These are phyloP conservation scores for Seriola quinqueradiata DNA, from an alignment of 2,113 vertebrate species.

Conservation along the genomic window DNA sequence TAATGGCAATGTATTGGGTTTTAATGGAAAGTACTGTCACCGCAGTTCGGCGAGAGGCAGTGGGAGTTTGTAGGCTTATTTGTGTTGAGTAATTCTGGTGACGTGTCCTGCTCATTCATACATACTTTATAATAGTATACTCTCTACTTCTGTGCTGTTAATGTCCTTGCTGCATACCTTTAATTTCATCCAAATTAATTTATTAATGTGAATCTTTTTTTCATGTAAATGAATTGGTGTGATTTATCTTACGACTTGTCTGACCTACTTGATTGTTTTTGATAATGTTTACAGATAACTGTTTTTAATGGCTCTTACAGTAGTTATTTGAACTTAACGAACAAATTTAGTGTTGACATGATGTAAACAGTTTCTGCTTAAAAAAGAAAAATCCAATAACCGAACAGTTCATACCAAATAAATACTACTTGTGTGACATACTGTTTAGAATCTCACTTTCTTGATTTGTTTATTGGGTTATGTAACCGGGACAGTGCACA, in stretches of 20 bases:
- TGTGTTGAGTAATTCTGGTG: constrained; percentile 46
- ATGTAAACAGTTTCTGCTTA: constrained; percentile 48
- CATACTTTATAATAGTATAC: constrained; percentile 12
- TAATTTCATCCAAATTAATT: constrained; percentile 62
- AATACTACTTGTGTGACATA: constrained; percentile 54
- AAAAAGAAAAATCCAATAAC: constrained; percentile 12
- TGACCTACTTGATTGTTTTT: constrained; percentile 64
- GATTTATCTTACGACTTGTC: constrained; percentile 46
- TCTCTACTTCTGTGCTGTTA: constrained; percentile 29
- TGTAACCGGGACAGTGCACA: background rate
- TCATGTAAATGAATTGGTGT: constrained; percentile 49
- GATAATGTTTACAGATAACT: constrained; percentile 62
- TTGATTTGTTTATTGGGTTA: background rate
- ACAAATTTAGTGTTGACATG: constrained; percentile 36
- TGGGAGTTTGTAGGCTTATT: constrained; percentile 27
- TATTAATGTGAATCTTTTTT: constrained; percentile 63
- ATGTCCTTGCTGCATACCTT: constrained; percentile 24
- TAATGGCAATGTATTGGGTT: constrained; percentile 1
- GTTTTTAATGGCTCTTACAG: constrained; percentile 54
- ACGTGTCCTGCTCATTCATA: constrained; percentile 27
- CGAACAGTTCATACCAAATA: constrained; percentile 65
- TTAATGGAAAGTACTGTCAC: constrained; percentile 19
- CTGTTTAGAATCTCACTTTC: background rate
- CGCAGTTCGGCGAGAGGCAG: constrained; percentile 23
- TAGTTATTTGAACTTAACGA: constrained; percentile 35